Evolutionary conservation across 64 coral and sea anemone genomes (phyloP).

Genomic region (Anthopleura sola): DNA sequence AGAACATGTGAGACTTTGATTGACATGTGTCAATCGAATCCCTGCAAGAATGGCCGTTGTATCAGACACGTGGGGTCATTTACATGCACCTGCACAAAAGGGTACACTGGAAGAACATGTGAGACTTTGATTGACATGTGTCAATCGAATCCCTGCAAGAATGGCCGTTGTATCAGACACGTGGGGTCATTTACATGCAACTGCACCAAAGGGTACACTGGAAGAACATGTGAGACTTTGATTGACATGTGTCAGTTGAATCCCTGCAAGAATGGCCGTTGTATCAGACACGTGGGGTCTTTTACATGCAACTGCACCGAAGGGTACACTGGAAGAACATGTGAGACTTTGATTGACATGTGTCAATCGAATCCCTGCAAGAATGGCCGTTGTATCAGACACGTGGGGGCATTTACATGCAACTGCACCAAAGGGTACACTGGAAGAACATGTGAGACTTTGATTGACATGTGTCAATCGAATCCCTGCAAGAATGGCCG

Average conservation of each 20-base stretch:
- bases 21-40: background rate
- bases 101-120: conserved; percentile 50
- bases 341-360: conserved; percentile 22
- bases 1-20: conserved; percentile 28
- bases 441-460: conserved; percentile 59
- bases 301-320: conserved; percentile 26
- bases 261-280: conserved; percentile 45
- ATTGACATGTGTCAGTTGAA: conserved; percentile 47
- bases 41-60: conserved; percentile 49
- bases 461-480: background rate
- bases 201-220: conserved; percentile 53
- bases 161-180: conserved; percentile 42
- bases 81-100: conserved; percentile 42
- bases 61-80: conserved; percentile 14
- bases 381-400: conserved; percentile 22
- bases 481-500: conserved; percentile 60
- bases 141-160: too few relatives aligned
- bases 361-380: conserved; percentile 50
- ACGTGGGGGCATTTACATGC: conserved; percentile 17
- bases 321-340: conserved; percentile 16
- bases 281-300: conserved; percentile 12
- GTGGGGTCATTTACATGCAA: conserved; percentile 22
- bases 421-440: conserved; percentile 46
- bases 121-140: conserved; percentile 45
- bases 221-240: conserved; percentile 23